Percentiles rank a stretch among this genome's conserved stretches.
phyloP scores from a whole-genome alignment of 2,797 vertebrate species.

The Tapera naevia region DNA sequence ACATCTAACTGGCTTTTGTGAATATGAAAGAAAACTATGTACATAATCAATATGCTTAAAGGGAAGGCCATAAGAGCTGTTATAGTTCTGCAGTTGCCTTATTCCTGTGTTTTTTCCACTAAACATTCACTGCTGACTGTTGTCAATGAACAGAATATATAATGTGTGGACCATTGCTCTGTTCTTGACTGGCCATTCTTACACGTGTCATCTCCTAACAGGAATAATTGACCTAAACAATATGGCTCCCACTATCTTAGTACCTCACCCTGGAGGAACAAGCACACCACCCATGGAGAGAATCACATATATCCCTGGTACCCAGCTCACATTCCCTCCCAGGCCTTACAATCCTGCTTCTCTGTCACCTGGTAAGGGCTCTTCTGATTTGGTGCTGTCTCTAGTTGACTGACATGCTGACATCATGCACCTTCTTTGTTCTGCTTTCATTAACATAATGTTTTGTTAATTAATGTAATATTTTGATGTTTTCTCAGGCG shows the following conservation, averaged over 20 bases:
- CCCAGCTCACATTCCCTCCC: conserved; percentile 93
- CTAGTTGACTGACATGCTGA: background rate
- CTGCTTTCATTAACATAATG: background rate
- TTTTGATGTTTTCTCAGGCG: background rate
- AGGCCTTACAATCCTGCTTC: conserved; percentile 95
- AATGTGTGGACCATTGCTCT: background rate
- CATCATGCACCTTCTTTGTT: background rate
- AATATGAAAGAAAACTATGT: background rate
- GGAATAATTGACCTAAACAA: conserved; percentile 99
- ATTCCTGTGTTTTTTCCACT: background rate
- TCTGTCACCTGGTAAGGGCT: conserved; percentile 92
- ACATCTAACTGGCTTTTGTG: background rate
- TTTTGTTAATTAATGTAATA: background rate
- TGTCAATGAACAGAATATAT: background rate
- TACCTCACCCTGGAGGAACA: conserved; percentile 96
- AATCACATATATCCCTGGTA: conserved; percentile 94
- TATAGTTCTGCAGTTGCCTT: background rate
- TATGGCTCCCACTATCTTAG: conserved; percentile 98
- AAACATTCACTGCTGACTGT: background rate
- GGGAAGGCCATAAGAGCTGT: background rate
- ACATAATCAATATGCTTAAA: background rate
- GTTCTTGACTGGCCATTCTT: background rate
- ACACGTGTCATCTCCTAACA: conserved; percentile 52
- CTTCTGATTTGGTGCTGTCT: background rate
- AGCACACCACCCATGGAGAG: conserved; percentile 96